Conservation (phyloP, 2,113 vertebrate species). For the Ceuthmochares aereus region DNA sequence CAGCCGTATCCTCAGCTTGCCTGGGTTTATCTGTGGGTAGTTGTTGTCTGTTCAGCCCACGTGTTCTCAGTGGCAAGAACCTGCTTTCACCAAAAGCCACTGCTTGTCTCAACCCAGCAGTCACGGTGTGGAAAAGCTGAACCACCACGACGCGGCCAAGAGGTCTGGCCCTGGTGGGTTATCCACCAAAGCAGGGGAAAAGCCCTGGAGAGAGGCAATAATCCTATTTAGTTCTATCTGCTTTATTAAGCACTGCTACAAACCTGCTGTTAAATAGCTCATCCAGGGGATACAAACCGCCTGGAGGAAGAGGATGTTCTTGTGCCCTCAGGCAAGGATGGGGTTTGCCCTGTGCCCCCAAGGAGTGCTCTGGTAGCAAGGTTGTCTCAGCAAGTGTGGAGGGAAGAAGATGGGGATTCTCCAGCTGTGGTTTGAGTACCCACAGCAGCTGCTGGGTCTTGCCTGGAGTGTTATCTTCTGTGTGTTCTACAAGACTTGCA, state of each 20-base stretch:
- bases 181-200: background rate
- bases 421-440: background rate
- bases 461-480: no score
- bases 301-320: background rate
- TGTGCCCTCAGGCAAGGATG: background rate
- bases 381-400: background rate
- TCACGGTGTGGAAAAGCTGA: background rate
- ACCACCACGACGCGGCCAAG: fast-evolving
- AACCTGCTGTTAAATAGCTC: background rate
- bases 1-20: background rate
- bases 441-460: background rate
- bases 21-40: background rate
- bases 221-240: background rate
- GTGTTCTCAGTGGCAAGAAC: background rate
- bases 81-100: background rate
- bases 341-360: background rate
- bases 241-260: background rate
- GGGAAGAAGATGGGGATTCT: background rate
- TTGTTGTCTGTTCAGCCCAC: background rate
- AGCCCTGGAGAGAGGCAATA: background rate
- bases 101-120: fast-evolving
- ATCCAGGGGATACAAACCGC: background rate
- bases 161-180: background rate
- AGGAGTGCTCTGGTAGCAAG: background rate
- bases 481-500: background rate